These are phyloP conservation scores for Hiodon tergisus DNA, from an alignment of 2,113 vertebrate species.

Conservation along the genomic window DNA sequence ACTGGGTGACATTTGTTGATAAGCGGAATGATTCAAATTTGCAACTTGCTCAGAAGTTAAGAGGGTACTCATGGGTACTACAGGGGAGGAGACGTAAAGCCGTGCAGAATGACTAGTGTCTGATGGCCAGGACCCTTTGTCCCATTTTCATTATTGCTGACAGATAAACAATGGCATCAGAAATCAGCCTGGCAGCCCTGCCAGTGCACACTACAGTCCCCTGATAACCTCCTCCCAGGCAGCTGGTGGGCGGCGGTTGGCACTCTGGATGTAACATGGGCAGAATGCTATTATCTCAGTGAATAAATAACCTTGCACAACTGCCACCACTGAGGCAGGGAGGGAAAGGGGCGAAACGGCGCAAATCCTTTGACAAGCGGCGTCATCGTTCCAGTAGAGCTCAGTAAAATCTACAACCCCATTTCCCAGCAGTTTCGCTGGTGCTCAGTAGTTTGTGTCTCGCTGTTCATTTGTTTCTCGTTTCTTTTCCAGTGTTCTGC, in stretches of 20 bases:
- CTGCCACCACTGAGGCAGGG: conserved; percentile 8
- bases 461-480: neutral
- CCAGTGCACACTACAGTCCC: conserved; percentile 18
- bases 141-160: conserved; percentile 23
- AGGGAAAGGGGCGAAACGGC: conserved; percentile 9
- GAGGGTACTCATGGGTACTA: neutral
- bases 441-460: neutral
- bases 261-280: conserved; percentile 20
- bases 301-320: conserved; percentile 19
- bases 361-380: neutral
- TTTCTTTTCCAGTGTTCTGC: too few species aligned
- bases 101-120: neutral
- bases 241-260: conserved; percentile 8
- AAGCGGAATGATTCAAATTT: neutral
- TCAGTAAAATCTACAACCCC: neutral
- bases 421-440: neutral
- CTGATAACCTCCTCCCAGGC: conserved; percentile 33
- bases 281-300: conserved; percentile 16
- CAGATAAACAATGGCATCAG: conserved; percentile 24
- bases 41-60: neutral
- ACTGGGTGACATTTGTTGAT: neutral
- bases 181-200: conserved; percentile 23
- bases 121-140: conserved; percentile 1
- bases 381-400: neutral
- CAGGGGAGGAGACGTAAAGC: neutral